These are phyloP conservation scores for Smittia aterrima DNA, from an alignment of 2,888 invertebrate species.

Conservation along the genomic window DNA sequence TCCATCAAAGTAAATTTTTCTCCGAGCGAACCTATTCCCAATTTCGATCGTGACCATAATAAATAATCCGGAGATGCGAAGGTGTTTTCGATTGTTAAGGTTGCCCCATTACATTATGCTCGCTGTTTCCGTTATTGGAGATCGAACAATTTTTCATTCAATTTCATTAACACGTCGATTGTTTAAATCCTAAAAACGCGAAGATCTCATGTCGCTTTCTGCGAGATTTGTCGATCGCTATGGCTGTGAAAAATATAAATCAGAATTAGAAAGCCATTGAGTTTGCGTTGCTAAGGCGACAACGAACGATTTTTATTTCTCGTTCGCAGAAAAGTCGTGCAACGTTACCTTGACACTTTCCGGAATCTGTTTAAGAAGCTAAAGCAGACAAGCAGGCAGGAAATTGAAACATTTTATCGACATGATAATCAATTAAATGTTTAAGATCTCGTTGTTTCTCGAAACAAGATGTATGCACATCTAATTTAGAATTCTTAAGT, in stretches of 20 bases:
- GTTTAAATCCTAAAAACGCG: not conserved
- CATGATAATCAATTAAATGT: slow-evolving; percentile 41
- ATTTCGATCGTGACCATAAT: not conserved
- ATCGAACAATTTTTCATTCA: slow-evolving; percentile 2
- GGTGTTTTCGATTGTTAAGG: slow-evolving; percentile 28
- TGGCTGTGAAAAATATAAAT: slow-evolving; percentile 22
- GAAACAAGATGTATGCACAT: slow-evolving; percentile 38
- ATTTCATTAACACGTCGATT: not conserved
- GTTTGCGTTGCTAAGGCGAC: not conserved
- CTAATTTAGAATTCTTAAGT: slow-evolving; percentile 30
- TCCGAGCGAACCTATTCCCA: too few species aligned
- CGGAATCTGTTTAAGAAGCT: slow-evolving; percentile 30
- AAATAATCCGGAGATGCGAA: slow-evolving; percentile 28
- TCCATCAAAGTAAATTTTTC: too few species aligned
- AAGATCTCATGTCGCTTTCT: not conserved
- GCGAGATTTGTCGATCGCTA: not conserved
- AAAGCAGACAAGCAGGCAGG: not conserved
- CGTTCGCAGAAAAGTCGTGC: slow-evolving; percentile 40
- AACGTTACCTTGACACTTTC: slow-evolving; percentile 36
- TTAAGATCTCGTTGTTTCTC: slow-evolving; percentile 19
- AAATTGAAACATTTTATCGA: slow-evolving; percentile 41
- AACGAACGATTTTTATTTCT: not conserved
- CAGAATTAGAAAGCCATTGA: slow-evolving; percentile 40
- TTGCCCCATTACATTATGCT: slow-evolving; percentile 21
- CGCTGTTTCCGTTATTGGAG: slow-evolving; percentile 9